Evolutionary conservation across 2,888 invertebrate genomes (phyloP).

Genomic region (Achlya flavicornis): DNA sequence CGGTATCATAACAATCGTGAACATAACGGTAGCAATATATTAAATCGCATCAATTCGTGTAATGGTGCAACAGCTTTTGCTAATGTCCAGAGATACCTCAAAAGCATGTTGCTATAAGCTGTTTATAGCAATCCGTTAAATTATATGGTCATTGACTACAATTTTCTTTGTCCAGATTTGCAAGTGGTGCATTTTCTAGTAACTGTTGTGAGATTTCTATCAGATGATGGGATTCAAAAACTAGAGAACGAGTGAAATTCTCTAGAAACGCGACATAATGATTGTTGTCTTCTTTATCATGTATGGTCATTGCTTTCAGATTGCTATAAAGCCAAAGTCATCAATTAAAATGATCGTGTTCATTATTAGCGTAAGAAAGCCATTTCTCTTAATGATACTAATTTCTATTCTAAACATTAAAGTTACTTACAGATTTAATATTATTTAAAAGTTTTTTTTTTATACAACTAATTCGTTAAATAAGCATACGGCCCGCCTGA

Average conservation of each 20-base stretch:
- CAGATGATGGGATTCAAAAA: neutral
- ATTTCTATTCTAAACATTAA: too few relatives aligned
- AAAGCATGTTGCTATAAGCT: conserved; percentile 18
- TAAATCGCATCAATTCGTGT: conserved; percentile 19
- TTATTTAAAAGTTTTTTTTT: too few relatives aligned
- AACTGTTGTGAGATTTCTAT: conserved; percentile 1
- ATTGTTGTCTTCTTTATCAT: neutral
- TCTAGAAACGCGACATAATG: neutral
- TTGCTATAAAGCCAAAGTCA: too few relatives aligned
- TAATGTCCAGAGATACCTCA: conserved; percentile 31
- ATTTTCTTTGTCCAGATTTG: conserved; percentile 26
- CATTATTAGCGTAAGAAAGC: too few relatives aligned
- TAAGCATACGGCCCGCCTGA: too few relatives aligned
- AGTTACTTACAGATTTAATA: too few relatives aligned
- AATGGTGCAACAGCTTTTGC: conserved; percentile 15
- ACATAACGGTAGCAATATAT: conserved; percentile 18
- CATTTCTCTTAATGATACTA: too few relatives aligned
- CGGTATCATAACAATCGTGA: neutral
- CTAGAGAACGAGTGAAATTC: neutral
- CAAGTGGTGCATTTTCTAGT: conserved; percentile 15
- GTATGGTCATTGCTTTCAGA: too few relatives aligned
- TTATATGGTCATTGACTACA: conserved; percentile 25
- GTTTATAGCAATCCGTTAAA: conserved; percentile 28
- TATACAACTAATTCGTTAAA: too few relatives aligned
- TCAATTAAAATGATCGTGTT: too few relatives aligned